These are phyloP conservation scores for Mareca strepera DNA, from an alignment of 2,797 vertebrate genomes.

Conservation along the genomic window DNA sequence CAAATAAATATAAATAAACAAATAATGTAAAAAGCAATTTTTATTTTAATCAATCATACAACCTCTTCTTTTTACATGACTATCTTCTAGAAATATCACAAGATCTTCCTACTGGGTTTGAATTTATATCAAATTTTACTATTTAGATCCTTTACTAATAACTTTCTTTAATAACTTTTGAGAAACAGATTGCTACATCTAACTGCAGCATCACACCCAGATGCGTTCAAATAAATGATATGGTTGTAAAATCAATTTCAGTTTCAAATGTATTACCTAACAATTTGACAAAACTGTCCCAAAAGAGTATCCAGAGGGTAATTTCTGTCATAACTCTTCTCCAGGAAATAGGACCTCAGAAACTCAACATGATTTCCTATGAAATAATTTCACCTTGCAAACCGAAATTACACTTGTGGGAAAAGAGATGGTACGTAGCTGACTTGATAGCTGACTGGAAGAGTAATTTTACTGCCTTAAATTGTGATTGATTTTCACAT, in stretches of 20 bases:
- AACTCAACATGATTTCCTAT: neutral
- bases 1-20: neutral
- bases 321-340: neutral
- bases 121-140: neutral
- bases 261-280: neutral
- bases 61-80: neutral
- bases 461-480: neutral
- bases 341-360: neutral
- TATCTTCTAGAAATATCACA: neutral
- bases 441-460: neutral
- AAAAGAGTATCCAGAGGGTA: neutral
- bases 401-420: neutral
- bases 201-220: neutral
- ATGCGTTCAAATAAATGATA: neutral
- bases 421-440: neutral
- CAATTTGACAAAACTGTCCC: neutral
- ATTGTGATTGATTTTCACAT: neutral
- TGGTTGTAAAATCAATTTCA: neutral
- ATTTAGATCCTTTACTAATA: neutral
- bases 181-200: neutral
- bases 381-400: neutral
- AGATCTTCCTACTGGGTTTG: neutral
- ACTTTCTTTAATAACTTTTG: neutral
- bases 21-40: neutral
- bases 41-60: neutral